Evolutionary conservation across 2,113 vertebrate genomes (phyloP).

Genomic region (Chiloscyllium plagiosum): DNA sequence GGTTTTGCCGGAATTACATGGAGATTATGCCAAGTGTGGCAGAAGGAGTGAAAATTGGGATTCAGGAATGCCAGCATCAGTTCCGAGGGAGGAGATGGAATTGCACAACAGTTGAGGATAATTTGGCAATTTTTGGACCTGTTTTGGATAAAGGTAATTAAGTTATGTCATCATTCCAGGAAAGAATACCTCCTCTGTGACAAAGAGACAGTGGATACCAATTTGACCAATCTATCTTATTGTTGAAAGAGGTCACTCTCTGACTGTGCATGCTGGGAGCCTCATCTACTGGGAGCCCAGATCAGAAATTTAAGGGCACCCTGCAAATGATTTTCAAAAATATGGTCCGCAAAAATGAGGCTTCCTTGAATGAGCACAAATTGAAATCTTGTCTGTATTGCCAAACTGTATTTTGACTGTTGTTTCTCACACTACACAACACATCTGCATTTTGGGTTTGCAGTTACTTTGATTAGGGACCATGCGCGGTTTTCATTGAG

Average conservation of each 20-base stretch:
- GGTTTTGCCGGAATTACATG: conserved; percentile 93
- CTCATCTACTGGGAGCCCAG: background rate
- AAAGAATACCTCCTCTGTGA: background rate
- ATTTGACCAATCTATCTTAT: background rate
- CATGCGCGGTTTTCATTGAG: too few relatives aligned
- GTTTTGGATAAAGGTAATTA: conserved; percentile 88
- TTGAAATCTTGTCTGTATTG: background rate
- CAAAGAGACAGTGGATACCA: background rate
- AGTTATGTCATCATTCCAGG: rapidly evolving
- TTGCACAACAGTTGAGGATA: conserved; percentile 86
- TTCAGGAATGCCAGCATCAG: conserved; percentile 93
- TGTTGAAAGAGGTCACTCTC: background rate
- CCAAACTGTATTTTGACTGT: background rate
- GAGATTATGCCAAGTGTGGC: conserved; percentile 98
- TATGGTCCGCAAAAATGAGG: background rate
- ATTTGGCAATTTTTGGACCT: conserved; percentile 89
- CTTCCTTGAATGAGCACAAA: background rate
- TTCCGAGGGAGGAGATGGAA: conserved; percentile 95
- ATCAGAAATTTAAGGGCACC: background rate
- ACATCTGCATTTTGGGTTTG: background rate
- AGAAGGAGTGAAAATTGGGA: conserved; percentile 85
- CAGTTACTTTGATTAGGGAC: background rate
- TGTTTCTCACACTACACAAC: background rate
- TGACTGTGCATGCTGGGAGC: background rate
- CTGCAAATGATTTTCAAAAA: background rate